Percentiles rank a stretch among this genome's conserved stretches.
Evolutionary conservation across 2,888 invertebrate species (phyloP).

Genomic region (Poecilobothrus nobilitatus): DNA sequence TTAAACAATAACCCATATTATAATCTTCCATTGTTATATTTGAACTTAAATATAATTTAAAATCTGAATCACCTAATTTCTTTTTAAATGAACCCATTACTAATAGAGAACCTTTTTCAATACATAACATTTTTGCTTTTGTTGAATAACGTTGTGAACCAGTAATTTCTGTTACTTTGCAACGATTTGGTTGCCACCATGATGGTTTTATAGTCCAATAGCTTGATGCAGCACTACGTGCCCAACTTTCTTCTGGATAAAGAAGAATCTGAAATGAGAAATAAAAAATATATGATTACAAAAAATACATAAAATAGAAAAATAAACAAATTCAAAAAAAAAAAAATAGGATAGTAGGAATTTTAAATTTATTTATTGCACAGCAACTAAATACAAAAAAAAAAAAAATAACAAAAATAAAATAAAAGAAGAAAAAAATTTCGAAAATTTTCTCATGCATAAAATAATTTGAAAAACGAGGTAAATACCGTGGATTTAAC

Average conservation of each 20-base stretch:
- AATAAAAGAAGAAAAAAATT: no score
- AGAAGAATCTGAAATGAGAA: slow-evolving; percentile 57
- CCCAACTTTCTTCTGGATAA: slow-evolving; percentile 85
- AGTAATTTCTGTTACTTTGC: slow-evolving; percentile 76
- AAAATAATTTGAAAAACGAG: no score
- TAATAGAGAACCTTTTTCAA: slow-evolving; percentile 68
- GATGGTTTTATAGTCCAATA: slow-evolving; percentile 80
- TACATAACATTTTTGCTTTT: slow-evolving; percentile 70
- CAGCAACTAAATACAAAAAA: no score
- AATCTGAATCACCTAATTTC: slow-evolving; percentile 61
- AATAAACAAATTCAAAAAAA: no score
- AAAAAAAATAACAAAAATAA: no score
- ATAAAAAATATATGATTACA: slow-evolving; percentile 17
- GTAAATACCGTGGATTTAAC: no score
- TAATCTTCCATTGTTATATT: slow-evolving; percentile 79
- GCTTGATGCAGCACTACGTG: slow-evolving; percentile 73
- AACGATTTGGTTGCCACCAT: slow-evolving; percentile 77
- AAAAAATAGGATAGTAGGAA: background rate
- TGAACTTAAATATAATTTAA: slow-evolving; percentile 74
- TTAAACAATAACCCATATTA: slow-evolving; percentile 85
- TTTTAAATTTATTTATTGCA: no score
- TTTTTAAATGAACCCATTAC: slow-evolving; percentile 72
- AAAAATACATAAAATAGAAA: no score
- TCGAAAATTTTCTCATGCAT: no score
- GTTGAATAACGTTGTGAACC: slow-evolving; percentile 54